Evolutionary conservation across 2,797 vertebrate species (phyloP).

Genomic region (Gadopsis bispinosus): DNA sequence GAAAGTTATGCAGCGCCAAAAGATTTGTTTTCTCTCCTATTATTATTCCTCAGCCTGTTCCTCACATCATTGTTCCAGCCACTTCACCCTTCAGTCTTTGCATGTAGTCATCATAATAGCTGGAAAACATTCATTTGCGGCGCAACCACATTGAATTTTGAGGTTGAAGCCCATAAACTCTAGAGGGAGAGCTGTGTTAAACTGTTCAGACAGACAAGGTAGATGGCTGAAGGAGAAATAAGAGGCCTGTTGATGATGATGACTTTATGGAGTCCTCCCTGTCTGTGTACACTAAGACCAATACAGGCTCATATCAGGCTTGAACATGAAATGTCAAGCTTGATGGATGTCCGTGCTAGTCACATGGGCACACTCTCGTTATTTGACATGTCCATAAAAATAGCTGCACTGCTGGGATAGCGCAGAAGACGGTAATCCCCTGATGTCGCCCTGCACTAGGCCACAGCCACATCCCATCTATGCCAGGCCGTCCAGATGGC

Average conservation of each 20-base stretch:
- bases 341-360: conserved; percentile 60
- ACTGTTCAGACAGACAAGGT: conserved; percentile 25
- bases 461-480: conserved; percentile 68
- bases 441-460: conserved; percentile 72
- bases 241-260: conserved; percentile 19
- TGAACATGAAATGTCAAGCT: conserved; percentile 48
- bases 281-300: conserved; percentile 20
- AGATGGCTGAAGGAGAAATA: conserved; percentile 32
- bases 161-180: conserved; percentile 33
- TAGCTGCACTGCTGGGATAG: conserved; percentile 63
- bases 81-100: conserved; percentile 25
- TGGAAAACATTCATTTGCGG: conserved; percentile 62
- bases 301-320: conserved; percentile 23
- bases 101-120: conserved; percentile 44
- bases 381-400: conserved; percentile 76
- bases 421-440: conserved; percentile 78
- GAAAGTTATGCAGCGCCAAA: conserved; percentile 43
- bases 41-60: conserved; percentile 50
- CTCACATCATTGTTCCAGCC: conserved; percentile 42
- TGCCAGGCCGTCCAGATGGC: conserved; percentile 85
- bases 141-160: conserved; percentile 29
- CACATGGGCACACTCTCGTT: conserved; percentile 65
- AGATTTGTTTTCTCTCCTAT: conserved; percentile 64
- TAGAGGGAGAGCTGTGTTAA: conserved; percentile 5
- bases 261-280: conserved; percentile 20